Evolutionary conservation across 92 coral and sea anemone species (phyloP), one percentile per base, ranked within the genome.

Genomic region (Siderastrea radians): DNA sequence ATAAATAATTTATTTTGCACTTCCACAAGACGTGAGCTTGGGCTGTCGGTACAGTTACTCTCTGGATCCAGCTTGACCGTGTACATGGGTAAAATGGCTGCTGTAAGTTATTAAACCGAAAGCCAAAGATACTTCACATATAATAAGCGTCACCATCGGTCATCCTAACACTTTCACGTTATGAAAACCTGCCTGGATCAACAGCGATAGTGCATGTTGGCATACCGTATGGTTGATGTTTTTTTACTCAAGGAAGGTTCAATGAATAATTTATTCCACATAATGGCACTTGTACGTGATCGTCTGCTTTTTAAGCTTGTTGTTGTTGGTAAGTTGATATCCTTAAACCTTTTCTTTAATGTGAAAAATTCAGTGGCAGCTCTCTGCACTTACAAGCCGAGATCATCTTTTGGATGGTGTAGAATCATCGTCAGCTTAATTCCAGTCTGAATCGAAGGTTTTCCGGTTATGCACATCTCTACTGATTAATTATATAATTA

Each of bases 211-310:
- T 26, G 17, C 7, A 4, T 45, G 15, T 45, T 45, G 72, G 60
- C 60, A 14, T 11, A 55, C 12, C 10, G 57, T 53, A 53, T 55
- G 61, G 61, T 55, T 67, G 72, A 67, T 43, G 72, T 45, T 67
- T 26, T 66, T 38, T 19, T 66, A 66, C 71, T 5, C 71, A 66
- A 19, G 71, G 70, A 46, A 68, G 7, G 3, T n/a, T 13, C 10
- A 6, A 8, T 72, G 12, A 72, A 11, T 16, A 14, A 71, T 48
- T 13, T 0, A 6, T 3, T 15, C 54, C 16, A n/a, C 47, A 1
- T 45, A 15, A 78, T 79, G 84, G 63, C 50, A 79, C 6, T 64
- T 65, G 45, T 51, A 51, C 84, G 19, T 43, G 49, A 47, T 17
- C 19, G 19, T 38, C 62, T 44, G 48, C 52, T 51, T 19, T 7